A percentile compares a stretch with the other conserved stretches of the same genome.
Conservation (phyloP, 2,797 vertebrate genomes). For the Falco peregrinus region DNA sequence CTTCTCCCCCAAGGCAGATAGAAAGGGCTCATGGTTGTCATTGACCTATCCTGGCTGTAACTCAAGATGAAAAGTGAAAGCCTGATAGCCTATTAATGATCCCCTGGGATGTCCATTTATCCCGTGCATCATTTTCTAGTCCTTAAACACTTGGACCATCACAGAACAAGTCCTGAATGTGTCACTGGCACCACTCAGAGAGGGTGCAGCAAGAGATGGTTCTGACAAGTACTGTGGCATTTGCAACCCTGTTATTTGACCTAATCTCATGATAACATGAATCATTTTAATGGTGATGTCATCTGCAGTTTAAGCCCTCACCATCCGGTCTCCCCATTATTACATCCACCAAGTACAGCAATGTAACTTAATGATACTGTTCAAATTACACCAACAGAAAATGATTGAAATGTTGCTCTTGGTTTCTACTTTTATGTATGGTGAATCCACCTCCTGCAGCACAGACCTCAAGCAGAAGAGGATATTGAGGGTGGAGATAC, state of each 20-base stretch:
- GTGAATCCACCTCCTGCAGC: background rate
- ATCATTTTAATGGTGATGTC: conserved; percentile 48
- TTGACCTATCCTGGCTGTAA: background rate
- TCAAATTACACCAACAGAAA: background rate
- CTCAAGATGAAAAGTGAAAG: conserved; percentile 8
- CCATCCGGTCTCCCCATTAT: background rate
- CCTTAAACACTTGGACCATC: background rate
- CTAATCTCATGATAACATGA: background rate
- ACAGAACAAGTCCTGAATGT: conserved; percentile 14
- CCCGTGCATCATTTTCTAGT: background rate
- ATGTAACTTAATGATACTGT: background rate
- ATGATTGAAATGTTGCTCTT: background rate
- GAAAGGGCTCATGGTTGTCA: background rate
- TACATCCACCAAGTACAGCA: background rate
- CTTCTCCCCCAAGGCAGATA: background rate
- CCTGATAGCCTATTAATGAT: conserved; percentile 28
- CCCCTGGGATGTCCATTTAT: conserved; percentile 15
- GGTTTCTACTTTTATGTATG: background rate
- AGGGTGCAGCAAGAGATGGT: background rate
- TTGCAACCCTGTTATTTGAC: conserved; percentile 38
- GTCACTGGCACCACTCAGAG: conserved; percentile 26
- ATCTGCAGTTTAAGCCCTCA: background rate
- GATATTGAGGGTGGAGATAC: background rate
- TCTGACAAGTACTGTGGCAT: conserved; percentile 32
- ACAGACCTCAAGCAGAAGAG: background rate